Evolutionary conservation across 2,888 invertebrate species (phyloP), one percentile per base, ranked within the genome.

Genomic region (Agrotis exclamationis): DNA sequence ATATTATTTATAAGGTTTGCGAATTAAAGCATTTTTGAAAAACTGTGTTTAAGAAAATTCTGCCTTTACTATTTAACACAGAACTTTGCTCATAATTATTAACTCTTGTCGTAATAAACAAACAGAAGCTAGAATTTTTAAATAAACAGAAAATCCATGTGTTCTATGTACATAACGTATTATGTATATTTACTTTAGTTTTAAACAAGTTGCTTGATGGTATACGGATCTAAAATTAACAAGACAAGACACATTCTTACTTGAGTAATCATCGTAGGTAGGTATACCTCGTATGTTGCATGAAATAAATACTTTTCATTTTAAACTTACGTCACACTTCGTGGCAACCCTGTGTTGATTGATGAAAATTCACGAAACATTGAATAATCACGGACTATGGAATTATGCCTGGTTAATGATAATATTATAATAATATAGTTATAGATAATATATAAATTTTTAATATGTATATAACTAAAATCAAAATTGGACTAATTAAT

Each of bases 121-220:
- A 74, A 64, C 18, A 53, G 20, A 47, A 54, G 39, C 47, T 39
- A 48, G 47, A 20, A 59, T 54, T 47, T 28, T 63, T 28, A 28
- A 54, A 48, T n/a, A 75, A 48, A 64, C 28, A 56, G 2, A 14
- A 45, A 39, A 74, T 16, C 16, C 22, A 53, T 74, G 33, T 51
- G 44, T 20, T n/a, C 1, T 45, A 50, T 74, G 33, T 70, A 74
- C 45, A 51, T 20, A 48, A 18, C 7, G 74, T 45, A 60, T 53
- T 53, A 62, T 39, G 74, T 47, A 18, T 74, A 39, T 74, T 53
- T 70, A 59, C 22, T 60, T 74, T 16, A 51, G 33, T 51, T 24
- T 24, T 14, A 39, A 74, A 51, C 22, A 74, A 45, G 33, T 39
- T 33, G 22, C 7, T 72, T 14, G 44, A 45, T n/a, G 33, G 33